A percentile compares a stretch with the other conserved stretches of the same genome.
phyloP scores from a whole-genome alignment of 2,888 invertebrate species.

The Cephonodes hylas region DNA sequence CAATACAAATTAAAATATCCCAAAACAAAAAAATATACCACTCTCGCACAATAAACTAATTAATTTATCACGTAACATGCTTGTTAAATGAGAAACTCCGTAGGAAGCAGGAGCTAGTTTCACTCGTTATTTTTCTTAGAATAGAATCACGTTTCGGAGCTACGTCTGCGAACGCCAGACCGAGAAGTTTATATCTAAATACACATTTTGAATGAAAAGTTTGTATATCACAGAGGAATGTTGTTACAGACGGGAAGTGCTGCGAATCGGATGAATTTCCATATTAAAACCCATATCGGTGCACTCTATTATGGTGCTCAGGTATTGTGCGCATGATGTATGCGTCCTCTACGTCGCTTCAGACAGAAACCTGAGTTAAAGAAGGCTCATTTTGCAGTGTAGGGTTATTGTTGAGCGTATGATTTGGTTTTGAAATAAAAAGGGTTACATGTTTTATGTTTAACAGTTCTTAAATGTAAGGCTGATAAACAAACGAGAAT shows the following conservation, averaged over 20 bases:
- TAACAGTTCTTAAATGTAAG: too few species aligned
- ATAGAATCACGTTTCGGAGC: background rate
- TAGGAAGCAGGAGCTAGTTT: background rate
- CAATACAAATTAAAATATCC: too few species aligned
- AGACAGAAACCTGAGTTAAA: background rate
- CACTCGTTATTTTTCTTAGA: background rate
- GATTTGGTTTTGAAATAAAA: too few species aligned
- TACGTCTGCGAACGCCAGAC: background rate
- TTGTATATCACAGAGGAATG: constrained; percentile 32
- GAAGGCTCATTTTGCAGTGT: background rate
- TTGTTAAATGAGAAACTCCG: background rate
- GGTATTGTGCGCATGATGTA: constrained; percentile 72
- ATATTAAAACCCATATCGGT: constrained; percentile 57
- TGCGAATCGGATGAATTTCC: constrained; percentile 67
- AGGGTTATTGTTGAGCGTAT: too few species aligned
- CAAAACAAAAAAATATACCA: too few species aligned
- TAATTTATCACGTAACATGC: background rate
- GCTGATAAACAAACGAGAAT: too few species aligned
- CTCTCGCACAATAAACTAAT: background rate
- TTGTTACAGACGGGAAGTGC: constrained; percentile 66
- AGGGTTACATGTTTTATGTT: too few species aligned
- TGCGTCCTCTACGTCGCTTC: constrained; percentile 66
- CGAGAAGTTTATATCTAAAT: background rate
- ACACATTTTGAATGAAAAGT: constrained; percentile 7
- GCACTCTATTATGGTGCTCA: constrained; percentile 54